Percentiles rank a stretch among this genome's conserved stretches.
Conservation (phyloP, 2,888 invertebrate species). For the Melinaea menophilus region DNA sequence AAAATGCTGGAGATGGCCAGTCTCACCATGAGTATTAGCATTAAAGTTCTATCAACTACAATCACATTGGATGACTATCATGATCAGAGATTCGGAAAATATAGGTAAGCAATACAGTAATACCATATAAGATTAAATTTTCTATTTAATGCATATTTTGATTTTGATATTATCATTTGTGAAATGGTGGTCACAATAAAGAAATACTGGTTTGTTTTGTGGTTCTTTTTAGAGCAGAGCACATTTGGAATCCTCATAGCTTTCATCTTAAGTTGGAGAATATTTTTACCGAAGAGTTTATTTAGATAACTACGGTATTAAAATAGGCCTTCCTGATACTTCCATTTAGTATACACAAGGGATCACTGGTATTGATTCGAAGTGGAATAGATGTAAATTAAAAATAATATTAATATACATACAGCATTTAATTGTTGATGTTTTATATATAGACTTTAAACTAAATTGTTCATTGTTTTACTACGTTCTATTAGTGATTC, state of each 20-base stretch:
- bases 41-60: constrained; percentile 89
- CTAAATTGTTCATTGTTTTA: constrained; percentile 2
- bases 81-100: constrained; percentile 93
- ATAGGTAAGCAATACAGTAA: constrained; percentile 79
- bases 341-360: too few relatives aligned
- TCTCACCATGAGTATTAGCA: constrained; percentile 87
- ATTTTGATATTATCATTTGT: background rate
- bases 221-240: too few relatives aligned
- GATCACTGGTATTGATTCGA: too few relatives aligned
- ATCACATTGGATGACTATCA: constrained; percentile 93
- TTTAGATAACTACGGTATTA: too few relatives aligned
- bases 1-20: constrained; percentile 91
- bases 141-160: background rate
- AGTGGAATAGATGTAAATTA: too few relatives aligned
- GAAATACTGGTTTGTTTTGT: too few relatives aligned
- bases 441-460: background rate
- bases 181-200: too few relatives aligned
- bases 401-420: too few relatives aligned
- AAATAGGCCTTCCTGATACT: too few relatives aligned
- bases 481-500: constrained; percentile 13
- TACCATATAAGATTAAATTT: background rate
- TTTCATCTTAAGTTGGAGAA: too few relatives aligned
- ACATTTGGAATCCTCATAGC: too few relatives aligned
- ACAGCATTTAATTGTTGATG: constrained; percentile 9
- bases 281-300: too few relatives aligned